Conservation (phyloP, 2,888 invertebrate species). For the Metallyticus violacea region DNA sequence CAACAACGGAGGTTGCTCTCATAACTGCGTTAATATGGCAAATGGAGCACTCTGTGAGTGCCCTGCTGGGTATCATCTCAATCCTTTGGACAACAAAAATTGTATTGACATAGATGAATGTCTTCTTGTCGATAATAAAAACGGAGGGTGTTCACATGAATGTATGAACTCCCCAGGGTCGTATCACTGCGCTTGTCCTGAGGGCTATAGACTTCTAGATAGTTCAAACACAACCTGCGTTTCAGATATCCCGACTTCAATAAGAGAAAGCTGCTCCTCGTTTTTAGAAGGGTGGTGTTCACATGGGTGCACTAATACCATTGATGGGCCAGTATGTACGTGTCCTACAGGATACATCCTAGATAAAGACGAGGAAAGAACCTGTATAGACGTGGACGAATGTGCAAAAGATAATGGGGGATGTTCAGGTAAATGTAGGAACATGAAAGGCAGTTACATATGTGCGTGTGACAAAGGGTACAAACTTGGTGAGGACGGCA, state of each 20-base stretch:
- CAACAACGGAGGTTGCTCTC: slow-evolving; percentile 50
- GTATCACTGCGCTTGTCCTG: slow-evolving; percentile 56
- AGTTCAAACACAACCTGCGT: slow-evolving; percentile 37
- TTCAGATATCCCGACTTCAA: slow-evolving; percentile 48
- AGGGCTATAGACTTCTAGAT: slow-evolving; percentile 45
- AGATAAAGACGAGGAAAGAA: slow-evolving; percentile 37
- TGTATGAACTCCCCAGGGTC: slow-evolving; percentile 55
- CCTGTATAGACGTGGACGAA: slow-evolving; percentile 48
- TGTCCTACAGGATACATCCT: slow-evolving; percentile 48
- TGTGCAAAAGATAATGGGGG: slow-evolving; percentile 49
- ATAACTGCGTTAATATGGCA: slow-evolving; percentile 53
- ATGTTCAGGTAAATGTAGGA: slow-evolving; percentile 57
- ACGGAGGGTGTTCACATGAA: slow-evolving; percentile 51
- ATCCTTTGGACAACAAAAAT: slow-evolving; percentile 53
- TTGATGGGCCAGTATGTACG: slow-evolving; percentile 49
- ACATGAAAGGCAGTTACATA: slow-evolving; percentile 58
- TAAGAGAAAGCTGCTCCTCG: slow-evolving; percentile 6
- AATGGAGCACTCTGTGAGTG: slow-evolving; percentile 78
- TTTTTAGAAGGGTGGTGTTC: slow-evolving; percentile 33
- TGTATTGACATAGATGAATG: slow-evolving; percentile 42
- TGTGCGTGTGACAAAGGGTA: slow-evolving; percentile 58
- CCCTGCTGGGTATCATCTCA: slow-evolving; percentile 71
- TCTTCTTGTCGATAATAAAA: slow-evolving; percentile 38
- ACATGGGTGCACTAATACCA: slow-evolving; percentile 40
- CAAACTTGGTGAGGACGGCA: slow-evolving; percentile 41